These are phyloP conservation scores for Paguma larvata DNA, from an alignment of 2,797 vertebrate species.

Conservation along the genomic window DNA sequence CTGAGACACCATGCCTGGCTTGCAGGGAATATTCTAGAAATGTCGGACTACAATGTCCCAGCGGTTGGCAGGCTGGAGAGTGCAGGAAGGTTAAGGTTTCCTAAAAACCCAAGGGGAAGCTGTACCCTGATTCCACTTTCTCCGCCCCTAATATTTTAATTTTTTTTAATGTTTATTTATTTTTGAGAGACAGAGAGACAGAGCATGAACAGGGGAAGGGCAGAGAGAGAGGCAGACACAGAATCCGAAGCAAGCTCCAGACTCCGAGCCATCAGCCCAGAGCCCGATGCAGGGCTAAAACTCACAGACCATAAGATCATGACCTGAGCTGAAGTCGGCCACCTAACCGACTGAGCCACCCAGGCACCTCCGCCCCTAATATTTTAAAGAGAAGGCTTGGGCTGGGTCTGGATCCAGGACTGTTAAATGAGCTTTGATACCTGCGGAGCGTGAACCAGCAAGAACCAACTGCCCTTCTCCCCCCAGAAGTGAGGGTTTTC, in stretches of 20 bases:
- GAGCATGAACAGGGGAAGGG: background rate
- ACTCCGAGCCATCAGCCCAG: no score
- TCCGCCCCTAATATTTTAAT: background rate
- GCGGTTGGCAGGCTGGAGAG: background rate
- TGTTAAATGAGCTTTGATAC: background rate
- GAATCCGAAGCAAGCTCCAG: no score
- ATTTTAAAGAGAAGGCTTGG: background rate
- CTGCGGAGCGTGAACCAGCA: background rate
- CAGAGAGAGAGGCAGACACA: background rate
- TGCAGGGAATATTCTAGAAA: background rate
- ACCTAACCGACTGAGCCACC: no score
- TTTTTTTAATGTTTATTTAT: background rate
- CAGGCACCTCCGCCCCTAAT: no score
- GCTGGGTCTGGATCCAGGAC: background rate
- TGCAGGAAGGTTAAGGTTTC: background rate
- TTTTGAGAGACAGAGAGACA: background rate
- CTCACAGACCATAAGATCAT: no score
- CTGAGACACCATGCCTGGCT: rapidly evolving
- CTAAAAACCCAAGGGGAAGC: background rate
- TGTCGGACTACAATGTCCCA: background rate
- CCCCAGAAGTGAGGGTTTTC: background rate
- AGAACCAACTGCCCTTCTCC: background rate
- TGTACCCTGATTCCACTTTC: background rate
- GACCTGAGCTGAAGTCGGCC: no score
- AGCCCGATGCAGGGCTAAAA: no score